A percentile compares a stretch with the other conserved stretches of the same genome.
Conservation (phyloP, 2,888 invertebrate species). For the Allophyes oxyacanthae region DNA sequence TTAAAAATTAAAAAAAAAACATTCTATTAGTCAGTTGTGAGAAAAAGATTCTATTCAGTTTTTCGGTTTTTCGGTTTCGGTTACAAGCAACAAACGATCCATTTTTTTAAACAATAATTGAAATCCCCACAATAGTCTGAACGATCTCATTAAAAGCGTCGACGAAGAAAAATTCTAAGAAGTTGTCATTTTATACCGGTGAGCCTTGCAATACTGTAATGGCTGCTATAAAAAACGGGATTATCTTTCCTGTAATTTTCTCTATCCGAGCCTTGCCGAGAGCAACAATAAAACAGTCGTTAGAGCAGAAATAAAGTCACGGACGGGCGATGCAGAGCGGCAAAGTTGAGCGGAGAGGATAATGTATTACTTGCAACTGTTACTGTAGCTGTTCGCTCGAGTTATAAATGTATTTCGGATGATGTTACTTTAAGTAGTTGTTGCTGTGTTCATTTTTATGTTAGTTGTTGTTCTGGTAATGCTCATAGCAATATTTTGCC, state of each 20-base stretch:
- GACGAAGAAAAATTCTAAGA: slow-evolving; percentile 17
- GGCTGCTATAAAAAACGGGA: slow-evolving; percentile 64
- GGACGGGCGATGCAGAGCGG: slow-evolving; percentile 41
- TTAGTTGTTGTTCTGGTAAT: not conserved
- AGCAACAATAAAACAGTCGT: slow-evolving; percentile 65
- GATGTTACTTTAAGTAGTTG: slow-evolving; percentile 9
- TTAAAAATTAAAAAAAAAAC: no score
- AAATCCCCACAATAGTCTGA: slow-evolving; percentile 16
- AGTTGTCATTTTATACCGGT: slow-evolving; percentile 55
- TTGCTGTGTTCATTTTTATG: not conserved
- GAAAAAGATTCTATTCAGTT: no score
- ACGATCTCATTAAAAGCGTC: slow-evolving; percentile 42
- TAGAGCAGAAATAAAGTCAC: slow-evolving; percentile 56
- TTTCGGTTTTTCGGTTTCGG: no score
- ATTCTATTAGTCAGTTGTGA: no score
- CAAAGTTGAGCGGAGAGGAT: slow-evolving; percentile 35
- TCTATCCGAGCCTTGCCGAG: slow-evolving; percentile 34
- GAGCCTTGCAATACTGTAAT: slow-evolving; percentile 64
- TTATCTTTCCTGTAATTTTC: slow-evolving; percentile 70
- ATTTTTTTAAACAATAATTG: not conserved
- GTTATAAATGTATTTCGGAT: slow-evolving; percentile 20
- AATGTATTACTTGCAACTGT: slow-evolving; percentile 16
- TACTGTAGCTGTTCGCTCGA: slow-evolving; percentile 12
- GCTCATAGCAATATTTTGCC: no score
- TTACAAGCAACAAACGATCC: not conserved